Percentiles rank a stretch among this genome's conserved stretches.
phyloP scores from a whole-genome alignment of 2,113 vertebrate species.

The Chiloscyllium plagiosum region DNA sequence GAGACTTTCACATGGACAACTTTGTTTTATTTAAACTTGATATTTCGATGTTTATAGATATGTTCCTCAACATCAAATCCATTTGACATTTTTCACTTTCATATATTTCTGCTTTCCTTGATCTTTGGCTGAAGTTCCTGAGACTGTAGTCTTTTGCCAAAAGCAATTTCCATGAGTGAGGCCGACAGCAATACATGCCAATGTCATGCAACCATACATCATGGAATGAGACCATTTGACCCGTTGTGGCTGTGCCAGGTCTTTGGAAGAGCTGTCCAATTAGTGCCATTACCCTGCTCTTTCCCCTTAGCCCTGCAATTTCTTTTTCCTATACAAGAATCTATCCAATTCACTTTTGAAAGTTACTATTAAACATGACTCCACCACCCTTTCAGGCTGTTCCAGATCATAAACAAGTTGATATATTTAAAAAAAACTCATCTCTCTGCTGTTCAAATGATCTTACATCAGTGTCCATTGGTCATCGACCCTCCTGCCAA shows the following conservation, averaged over 20 bases:
- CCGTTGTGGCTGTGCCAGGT: background rate
- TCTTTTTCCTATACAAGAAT: background rate
- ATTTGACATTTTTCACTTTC: background rate
- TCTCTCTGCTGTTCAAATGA: background rate
- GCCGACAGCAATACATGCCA: background rate
- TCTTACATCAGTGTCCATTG: background rate
- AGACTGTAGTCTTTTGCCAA: background rate
- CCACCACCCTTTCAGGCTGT: background rate
- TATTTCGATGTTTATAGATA: background rate
- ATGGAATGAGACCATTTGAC: background rate
- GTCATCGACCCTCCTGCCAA: background rate
- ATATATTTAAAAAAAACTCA: background rate
- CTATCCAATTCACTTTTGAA: background rate
- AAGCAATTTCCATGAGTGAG: background rate
- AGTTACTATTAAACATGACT: background rate
- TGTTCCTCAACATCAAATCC: background rate
- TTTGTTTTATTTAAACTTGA: background rate
- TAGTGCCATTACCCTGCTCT: background rate
- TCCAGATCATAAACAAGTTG: background rate
- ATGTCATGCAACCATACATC: background rate
- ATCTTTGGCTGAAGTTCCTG: background rate
- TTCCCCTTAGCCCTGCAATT: background rate
- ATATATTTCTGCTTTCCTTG: background rate
- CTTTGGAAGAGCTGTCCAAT: background rate
- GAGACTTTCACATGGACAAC: background rate